These are phyloP conservation scores for Drosophila leontia DNA, from an alignment of 1,140 invertebrate genomes.

Conservation along the genomic window DNA sequence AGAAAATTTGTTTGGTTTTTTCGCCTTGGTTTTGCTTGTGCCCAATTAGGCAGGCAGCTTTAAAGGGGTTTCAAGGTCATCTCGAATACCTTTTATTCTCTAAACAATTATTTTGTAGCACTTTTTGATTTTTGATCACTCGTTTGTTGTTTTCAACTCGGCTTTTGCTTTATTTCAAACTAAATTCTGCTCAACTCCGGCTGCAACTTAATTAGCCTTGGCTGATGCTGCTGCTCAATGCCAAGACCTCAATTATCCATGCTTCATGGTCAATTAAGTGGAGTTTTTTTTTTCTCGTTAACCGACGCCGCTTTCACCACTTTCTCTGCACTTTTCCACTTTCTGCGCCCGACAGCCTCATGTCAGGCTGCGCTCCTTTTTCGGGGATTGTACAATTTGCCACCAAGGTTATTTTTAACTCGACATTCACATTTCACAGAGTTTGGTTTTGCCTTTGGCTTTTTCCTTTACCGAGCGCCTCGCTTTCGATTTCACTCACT, in stretches of 20 bases:
- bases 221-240: slow-evolving; percentile 32
- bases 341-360: slow-evolving; percentile 27
- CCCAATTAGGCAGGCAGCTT: slow-evolving; percentile 34
- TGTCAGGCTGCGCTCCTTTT: slow-evolving; percentile 18
- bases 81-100: slow-evolving; percentile 17
- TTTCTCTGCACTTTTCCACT: slow-evolving; percentile 16
- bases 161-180: background rate
- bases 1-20: slow-evolving; percentile 26
- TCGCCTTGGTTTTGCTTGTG: slow-evolving; percentile 16
- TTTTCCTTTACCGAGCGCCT: slow-evolving; percentile 5
- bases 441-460: slow-evolving; percentile 35
- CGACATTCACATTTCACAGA: slow-evolving; percentile 53
- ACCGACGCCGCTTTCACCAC: slow-evolving; percentile 19
- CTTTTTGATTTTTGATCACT: slow-evolving; percentile 3
- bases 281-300: slow-evolving; percentile 19
- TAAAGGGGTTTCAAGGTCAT: slow-evolving; percentile 34
- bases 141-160: background rate
- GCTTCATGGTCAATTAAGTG: slow-evolving; percentile 45
- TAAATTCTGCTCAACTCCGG: background rate
- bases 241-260: slow-evolving; percentile 40
- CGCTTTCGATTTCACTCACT: slow-evolving; percentile 44
- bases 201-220: slow-evolving; percentile 33
- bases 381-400: slow-evolving; percentile 48
- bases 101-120: background rate
- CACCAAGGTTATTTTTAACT: slow-evolving; percentile 64